Evolutionary conservation across 2,888 invertebrate genomes (phyloP).

Genomic region (Drosophila emarginata): DNA sequence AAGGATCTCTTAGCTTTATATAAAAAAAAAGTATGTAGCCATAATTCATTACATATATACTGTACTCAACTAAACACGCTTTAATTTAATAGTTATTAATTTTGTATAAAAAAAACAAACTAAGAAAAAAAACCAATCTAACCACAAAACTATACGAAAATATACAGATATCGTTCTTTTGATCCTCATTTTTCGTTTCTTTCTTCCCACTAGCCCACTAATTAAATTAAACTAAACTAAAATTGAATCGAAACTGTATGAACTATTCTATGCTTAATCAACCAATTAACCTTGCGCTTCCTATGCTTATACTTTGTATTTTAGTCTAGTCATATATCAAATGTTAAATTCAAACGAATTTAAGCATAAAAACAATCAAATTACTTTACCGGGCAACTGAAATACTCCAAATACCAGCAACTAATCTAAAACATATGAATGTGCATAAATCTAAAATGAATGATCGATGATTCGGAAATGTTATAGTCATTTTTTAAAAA

Average conservation of each 20-base stretch:
- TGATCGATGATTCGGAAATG: conserved; percentile 23
- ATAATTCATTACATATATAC: conserved; percentile 54
- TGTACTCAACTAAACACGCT: conserved; percentile 57
- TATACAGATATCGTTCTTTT: conserved; percentile 22
- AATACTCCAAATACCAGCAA: conserved; percentile 23
- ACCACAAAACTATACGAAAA: conserved; percentile 35
- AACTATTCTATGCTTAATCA: conserved; percentile 6
- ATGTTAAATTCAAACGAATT: conserved; percentile 74
- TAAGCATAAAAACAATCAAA: conserved; percentile 72
- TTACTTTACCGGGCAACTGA: conserved; percentile 42
- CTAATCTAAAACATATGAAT: conserved; percentile 10
- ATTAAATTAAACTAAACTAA: conserved; percentile 37
- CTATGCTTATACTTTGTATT: conserved; percentile 58
- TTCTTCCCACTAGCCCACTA: conserved; percentile 4
- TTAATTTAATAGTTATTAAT: conserved; percentile 51
- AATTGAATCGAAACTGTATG: conserved; percentile 20
- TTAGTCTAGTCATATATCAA: conserved; percentile 58
- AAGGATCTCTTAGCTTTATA: conserved; percentile 54
- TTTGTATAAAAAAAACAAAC: conserved; percentile 47
- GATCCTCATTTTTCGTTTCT: conserved; percentile 13
- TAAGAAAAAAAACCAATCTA: conserved; percentile 29
- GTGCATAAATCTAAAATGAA: conserved; percentile 14
- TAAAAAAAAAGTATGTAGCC: conserved; percentile 47
- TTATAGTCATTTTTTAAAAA: conserved; percentile 34
- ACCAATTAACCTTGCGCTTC: conserved; percentile 54